These are phyloP conservation scores for Tamias sibiricus DNA, from an alignment of 2,113 vertebrate species.

Conservation along the genomic window DNA sequence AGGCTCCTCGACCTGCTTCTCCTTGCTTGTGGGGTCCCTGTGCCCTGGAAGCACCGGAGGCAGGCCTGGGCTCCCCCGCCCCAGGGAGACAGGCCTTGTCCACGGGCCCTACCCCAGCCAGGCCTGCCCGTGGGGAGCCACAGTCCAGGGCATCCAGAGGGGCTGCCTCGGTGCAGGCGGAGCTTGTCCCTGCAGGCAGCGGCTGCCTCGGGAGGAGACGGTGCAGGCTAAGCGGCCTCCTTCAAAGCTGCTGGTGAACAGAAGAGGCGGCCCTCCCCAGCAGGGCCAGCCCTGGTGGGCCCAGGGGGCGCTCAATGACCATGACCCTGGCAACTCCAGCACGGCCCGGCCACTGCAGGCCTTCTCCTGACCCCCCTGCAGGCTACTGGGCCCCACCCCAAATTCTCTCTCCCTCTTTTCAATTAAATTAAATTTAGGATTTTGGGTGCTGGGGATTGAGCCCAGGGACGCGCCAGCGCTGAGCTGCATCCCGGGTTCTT, in stretches of 20 bases:
- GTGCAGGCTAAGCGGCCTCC: too few relatives aligned
- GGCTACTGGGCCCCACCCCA: too few relatives aligned
- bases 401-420: too few relatives aligned
- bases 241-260: not conserved
- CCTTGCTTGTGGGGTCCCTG: too few relatives aligned
- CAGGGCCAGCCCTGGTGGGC: not conserved
- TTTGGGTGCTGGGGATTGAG: too few relatives aligned
- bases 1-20: too few relatives aligned
- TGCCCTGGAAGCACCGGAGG: not conserved
- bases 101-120: too few relatives aligned
- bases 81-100: too few relatives aligned
- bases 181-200: not conserved
- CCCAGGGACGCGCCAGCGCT: not conserved
- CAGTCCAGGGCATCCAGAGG: not conserved
- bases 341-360: not conserved
- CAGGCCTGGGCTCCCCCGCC: not conserved
- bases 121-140: not conserved
- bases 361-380: not conserved
- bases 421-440: too few relatives aligned
- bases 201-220: too few relatives aligned
- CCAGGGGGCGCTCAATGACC: not conserved
- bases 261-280: not conserved
- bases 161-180: not conserved
- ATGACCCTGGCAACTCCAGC: not conserved
- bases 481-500: too few relatives aligned